phyloP scores from a whole-genome alignment of 2,113 vertebrate genomes.

The Myotis brandtii region DNA sequence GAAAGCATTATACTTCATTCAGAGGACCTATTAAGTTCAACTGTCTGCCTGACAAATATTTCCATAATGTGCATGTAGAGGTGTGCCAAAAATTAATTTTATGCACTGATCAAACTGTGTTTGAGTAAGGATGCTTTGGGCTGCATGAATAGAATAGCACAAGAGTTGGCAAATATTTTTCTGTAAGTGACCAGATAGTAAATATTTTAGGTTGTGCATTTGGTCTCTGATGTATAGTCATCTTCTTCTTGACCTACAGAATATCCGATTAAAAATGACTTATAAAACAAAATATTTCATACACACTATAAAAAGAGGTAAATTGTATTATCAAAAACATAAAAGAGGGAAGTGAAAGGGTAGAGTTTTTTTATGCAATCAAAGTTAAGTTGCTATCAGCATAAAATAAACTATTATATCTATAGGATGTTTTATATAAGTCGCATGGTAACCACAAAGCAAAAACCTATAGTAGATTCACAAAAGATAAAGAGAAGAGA shows the following conservation, averaged over 20 bases:
- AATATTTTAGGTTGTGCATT: not conserved
- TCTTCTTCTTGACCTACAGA: not conserved
- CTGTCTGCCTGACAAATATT: not conserved
- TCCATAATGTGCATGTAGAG: not conserved
- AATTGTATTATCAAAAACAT: no score
- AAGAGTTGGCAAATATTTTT: not conserved
- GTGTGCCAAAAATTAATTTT: not conserved
- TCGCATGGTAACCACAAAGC: no score
- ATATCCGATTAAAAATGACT: not conserved
- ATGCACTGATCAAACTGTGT: not conserved
- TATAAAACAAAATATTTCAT: not conserved
- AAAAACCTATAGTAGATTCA: no score
- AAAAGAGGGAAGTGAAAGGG: no score
- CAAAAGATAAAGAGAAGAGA: not conserved
- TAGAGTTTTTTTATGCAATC: no score
- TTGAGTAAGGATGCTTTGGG: not conserved
- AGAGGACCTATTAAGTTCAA: not conserved
- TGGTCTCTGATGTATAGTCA: not conserved
- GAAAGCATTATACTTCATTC: not conserved
- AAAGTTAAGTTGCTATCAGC: no score
- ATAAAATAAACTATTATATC: no score
- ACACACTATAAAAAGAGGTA: no score
- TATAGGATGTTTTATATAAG: no score
- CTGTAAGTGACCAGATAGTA: not conserved
- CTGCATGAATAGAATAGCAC: not conserved